Percentiles rank a stretch among this genome's conserved stretches.
These are phyloP conservation scores for Patiria miniata DNA, from an alignment of 35 echinoderm and acorn worm species.

Conservation along the genomic window DNA sequence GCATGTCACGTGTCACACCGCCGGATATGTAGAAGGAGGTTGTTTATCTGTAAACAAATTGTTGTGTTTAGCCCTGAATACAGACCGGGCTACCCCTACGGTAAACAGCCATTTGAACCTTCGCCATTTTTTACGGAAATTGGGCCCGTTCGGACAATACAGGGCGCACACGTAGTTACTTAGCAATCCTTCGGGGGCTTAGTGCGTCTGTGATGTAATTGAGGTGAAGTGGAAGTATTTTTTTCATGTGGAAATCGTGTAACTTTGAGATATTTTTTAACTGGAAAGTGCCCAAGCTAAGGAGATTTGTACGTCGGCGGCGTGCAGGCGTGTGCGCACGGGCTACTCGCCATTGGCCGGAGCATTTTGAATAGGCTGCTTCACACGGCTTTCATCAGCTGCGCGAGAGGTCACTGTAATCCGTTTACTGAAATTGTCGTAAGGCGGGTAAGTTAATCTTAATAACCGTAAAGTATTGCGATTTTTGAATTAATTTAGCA, in stretches of 20 bases:
- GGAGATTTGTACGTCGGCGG: conserved; percentile 13
- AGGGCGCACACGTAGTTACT: conserved; percentile 15
- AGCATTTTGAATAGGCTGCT: conserved; percentile 44
- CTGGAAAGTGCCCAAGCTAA: conserved; percentile 13
- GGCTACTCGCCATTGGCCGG: conserved; percentile 47
- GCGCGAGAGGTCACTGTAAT: conserved; percentile 31
- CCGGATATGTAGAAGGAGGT: conserved; percentile 88
- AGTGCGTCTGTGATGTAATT: background rate
- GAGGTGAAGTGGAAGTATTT: background rate
- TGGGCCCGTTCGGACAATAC: conserved; percentile 76
- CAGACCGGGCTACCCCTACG: conserved; percentile 94
- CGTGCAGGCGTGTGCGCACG: conserved; percentile 32
- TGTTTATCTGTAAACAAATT: conserved; percentile 99
- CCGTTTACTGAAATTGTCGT: background rate
- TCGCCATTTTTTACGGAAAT: conserved; percentile 99
- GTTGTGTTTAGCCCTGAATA: conserved; percentile 99
- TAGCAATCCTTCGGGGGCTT: background rate
- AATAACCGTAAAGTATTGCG: background rate
- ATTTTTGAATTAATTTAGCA: background rate
- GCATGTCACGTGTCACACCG: conserved; percentile 91
- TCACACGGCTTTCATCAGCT: conserved; percentile 32
- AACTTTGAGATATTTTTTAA: background rate
- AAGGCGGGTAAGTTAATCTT: conserved; percentile 10
- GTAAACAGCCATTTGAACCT: conserved; percentile 97
- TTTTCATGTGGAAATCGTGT: background rate